phyloP scores from a whole-genome alignment of 2,888 invertebrate genomes.

The Drosophila emarginata region DNA sequence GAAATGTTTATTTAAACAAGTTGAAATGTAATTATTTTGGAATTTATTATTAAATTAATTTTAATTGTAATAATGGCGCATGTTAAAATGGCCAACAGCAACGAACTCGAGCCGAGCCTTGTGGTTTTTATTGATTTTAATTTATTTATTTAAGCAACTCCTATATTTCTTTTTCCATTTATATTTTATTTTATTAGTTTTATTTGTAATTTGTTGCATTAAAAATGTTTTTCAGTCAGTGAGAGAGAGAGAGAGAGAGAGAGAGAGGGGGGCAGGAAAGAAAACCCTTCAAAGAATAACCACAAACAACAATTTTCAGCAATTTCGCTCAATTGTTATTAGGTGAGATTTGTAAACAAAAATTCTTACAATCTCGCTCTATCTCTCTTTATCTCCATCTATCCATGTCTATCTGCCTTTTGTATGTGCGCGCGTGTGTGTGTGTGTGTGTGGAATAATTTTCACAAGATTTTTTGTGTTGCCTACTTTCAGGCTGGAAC shows the following conservation, averaged over 20 bases:
- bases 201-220: slow-evolving; percentile 60
- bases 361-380: slow-evolving; percentile 27
- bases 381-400: background rate
- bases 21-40: slow-evolving; percentile 79
- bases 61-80: slow-evolving; percentile 78
- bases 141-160: slow-evolving; percentile 71
- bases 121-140: slow-evolving; percentile 74
- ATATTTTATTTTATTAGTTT: slow-evolving; percentile 48
- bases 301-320: slow-evolving; percentile 15
- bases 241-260: too few relatives aligned
- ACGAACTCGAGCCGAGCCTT: slow-evolving; percentile 36
- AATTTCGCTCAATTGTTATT: slow-evolving; percentile 69
- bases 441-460: slow-evolving; percentile 36
- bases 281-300: slow-evolving; percentile 37
- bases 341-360: slow-evolving; percentile 75
- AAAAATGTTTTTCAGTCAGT: background rate
- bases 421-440: background rate
- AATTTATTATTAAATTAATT: slow-evolving; percentile 81
- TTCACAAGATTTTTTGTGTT: slow-evolving; percentile 45
- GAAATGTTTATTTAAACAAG: slow-evolving; percentile 72
- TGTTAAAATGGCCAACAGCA: slow-evolving; percentile 58
- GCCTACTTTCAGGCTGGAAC: slow-evolving; percentile 21
- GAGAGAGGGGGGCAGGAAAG: slow-evolving; percentile 18
- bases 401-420: background rate
- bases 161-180: slow-evolving; percentile 33